phyloP scores from a whole-genome alignment of 2,113 vertebrate species.

The Macquaria australasica region DNA sequence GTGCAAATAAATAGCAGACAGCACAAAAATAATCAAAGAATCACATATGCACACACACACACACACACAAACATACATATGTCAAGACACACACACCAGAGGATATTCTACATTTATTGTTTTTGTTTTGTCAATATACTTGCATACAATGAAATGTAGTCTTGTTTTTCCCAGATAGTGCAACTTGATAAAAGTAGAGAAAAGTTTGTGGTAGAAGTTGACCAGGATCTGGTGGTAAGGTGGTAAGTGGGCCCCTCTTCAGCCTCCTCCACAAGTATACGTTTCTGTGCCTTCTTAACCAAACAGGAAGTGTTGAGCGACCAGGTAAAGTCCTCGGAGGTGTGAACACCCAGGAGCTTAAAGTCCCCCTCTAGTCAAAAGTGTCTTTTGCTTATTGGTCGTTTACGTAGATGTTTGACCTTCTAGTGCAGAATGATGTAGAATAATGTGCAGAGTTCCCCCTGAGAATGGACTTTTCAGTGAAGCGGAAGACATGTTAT shows the following conservation, averaged over 20 bases:
- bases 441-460: too few species aligned
- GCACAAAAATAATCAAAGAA: background rate
- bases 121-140: too few species aligned
- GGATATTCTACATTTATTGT: background rate
- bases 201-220: background rate
- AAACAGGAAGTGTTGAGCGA: background rate
- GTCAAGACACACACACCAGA: background rate
- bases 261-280: background rate
- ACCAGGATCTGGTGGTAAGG: background rate
- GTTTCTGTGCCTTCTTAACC: background rate
- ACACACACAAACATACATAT: too few species aligned
- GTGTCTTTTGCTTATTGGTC: too few species aligned
- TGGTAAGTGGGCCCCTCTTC: background rate
- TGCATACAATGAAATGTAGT: too few species aligned
- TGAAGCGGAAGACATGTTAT: too few species aligned
- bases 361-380: too few species aligned
- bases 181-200: background rate
- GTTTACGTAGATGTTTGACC: too few species aligned
- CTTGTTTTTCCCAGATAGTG: background rate
- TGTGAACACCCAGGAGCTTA: background rate
- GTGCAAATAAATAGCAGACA: conserved; percentile 11
- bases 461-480: too few species aligned
- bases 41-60: background rate
- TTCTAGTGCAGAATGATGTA: too few species aligned
- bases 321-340: background rate